Conservation (phyloP, 2,888 invertebrate genomes). For the Drosophila nr. perissopoda region DNA sequence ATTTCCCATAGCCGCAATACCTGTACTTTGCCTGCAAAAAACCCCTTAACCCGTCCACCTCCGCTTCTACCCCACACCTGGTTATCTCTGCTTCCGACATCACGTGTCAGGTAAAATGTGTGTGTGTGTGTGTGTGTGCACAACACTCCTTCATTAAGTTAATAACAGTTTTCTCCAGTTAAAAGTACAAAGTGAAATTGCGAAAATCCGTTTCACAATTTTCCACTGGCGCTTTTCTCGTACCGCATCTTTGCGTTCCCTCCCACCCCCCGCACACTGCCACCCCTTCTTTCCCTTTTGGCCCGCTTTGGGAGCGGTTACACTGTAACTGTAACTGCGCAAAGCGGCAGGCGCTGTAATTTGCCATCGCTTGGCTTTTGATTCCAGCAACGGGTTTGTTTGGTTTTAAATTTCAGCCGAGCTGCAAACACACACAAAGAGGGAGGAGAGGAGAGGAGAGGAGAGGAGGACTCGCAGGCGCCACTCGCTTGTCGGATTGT, state of each 20-base stretch:
- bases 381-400: conserved; percentile 69
- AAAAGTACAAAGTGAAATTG: conserved; percentile 78
- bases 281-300: background rate
- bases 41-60: too few relatives aligned
- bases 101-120: conserved; percentile 78
- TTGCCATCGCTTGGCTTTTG: conserved; percentile 69
- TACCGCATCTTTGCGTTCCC: conserved; percentile 17
- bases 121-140: conserved; percentile 28
- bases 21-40: background rate
- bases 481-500: conserved; percentile 59
- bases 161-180: conserved; percentile 70
- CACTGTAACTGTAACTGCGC: conserved; percentile 44
- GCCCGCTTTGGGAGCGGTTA: background rate
- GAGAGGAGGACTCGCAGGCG: conserved; percentile 21
- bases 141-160: conserved; percentile 81
- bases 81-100: conserved; percentile 21
- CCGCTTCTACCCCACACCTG: too few relatives aligned
- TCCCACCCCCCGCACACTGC: background rate
- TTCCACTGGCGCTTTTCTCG: conserved; percentile 33
- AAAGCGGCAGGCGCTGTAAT: conserved; percentile 54
- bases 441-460: background rate
- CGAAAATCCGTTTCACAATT: conserved; percentile 73
- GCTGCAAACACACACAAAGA: background rate
- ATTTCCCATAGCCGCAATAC: background rate
- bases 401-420: conserved; percentile 78